Evolutionary conservation across 30 jellyfish, hydroid and myxozoan genomes (phyloP), one percentile per base, ranked within the genome.

Genomic region (Rhopilema esculentum): DNA sequence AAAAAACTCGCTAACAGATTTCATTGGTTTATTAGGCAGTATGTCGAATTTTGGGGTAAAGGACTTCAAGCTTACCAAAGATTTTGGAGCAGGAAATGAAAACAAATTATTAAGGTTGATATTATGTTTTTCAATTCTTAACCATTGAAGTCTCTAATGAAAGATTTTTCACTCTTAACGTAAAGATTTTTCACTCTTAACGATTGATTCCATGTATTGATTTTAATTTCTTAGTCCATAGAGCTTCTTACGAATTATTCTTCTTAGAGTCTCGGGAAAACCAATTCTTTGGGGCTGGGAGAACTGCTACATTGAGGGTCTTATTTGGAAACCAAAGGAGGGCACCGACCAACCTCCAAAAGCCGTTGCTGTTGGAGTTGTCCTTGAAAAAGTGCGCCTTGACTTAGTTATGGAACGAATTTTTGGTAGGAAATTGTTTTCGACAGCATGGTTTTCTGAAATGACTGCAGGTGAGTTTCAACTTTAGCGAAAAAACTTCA

Each of bases 391-490:
- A 12, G 67, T 87, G 25, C 79, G 92, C 7, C 85, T 87, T 16
- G 96, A 77, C 40, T 31, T 30, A 66, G 29, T 79, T 0, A 30
- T 87, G 72, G 83, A 79, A 28, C 48, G 40, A 49, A 33, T 87
- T 40, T 28, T 57, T 29, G 96, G 96, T 22, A 29, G 28, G 2
- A 68, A 77, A 24, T 21, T 87, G 61, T 64, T 83, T 33, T 72
- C 89, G 22, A 80, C 88, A 77, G 92, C 92, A 1, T 87, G 96
- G 96, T 87, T 87, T 68, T 72, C 86, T 26, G 86, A 87, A 66
- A 79, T 79, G 79, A 87, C 96, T 12, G 78, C 74, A 24, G 63
- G 96, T 87, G 64, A 63, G 57, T n/a, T n/a, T n/a, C n/a, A n/a
- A n/a, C n/a, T n/a, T n/a, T n/a, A n/a, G n/a, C n/a, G n/a, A n/a